These are phyloP conservation scores for Ectobius pallidus DNA, from an alignment of 2,888 invertebrate genomes.

Conservation along the genomic window DNA sequence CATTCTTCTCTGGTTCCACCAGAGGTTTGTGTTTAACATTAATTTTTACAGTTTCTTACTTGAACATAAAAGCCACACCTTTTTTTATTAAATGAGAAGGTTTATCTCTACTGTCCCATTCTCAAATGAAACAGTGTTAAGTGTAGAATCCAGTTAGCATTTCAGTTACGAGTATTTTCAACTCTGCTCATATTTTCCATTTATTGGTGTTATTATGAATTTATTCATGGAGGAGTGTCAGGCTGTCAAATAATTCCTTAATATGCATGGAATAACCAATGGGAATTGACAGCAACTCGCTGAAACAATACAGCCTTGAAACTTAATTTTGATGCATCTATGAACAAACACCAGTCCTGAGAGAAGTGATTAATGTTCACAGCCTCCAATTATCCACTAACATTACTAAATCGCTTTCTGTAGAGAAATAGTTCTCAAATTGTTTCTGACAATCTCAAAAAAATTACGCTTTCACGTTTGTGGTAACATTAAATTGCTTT, in stretches of 20 bases:
- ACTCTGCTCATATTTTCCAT: neutral
- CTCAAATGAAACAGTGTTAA: neutral
- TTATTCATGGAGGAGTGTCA: neutral
- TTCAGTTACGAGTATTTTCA: neutral
- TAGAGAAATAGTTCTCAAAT: neutral
- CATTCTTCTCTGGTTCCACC: neutral
- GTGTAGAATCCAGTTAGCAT: neutral
- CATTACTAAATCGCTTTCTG: neutral
- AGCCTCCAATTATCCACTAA: neutral
- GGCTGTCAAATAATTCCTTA: neutral
- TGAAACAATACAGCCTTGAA: neutral
- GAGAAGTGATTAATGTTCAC: neutral
- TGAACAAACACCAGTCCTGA: neutral
- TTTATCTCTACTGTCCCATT: neutral
- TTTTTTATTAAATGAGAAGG: neutral
- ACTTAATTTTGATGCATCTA: neutral
- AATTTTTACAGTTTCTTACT: neutral
- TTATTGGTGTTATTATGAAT: neutral
- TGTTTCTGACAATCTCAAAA: neutral
- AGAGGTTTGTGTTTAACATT: neutral
- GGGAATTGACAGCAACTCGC: constrained; percentile 1
- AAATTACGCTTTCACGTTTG: neutral
- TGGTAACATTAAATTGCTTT: no score
- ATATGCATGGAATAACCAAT: constrained; percentile 1
- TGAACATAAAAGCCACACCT: neutral